Evolutionary conservation across 2,113 vertebrate species (phyloP).

Genomic region (Patagioenas fasciata): DNA sequence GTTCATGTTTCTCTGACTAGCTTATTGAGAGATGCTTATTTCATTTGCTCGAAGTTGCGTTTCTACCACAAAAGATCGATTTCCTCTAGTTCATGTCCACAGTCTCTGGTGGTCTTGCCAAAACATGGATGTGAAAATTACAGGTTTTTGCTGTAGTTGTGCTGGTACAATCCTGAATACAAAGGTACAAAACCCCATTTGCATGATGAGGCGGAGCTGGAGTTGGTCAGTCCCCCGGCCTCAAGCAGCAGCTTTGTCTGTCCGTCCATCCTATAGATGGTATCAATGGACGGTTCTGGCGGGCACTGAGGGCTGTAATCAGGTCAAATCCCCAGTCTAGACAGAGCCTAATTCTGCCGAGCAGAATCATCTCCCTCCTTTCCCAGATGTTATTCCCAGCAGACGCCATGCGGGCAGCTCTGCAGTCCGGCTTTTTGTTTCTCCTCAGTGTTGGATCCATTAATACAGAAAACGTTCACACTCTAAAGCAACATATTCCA

Average conservation of each 20-base stretch:
- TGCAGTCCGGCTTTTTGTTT: not conserved
- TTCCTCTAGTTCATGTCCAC: not conserved
- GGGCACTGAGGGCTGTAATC: slow-evolving; percentile 46
- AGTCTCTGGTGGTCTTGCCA: not conserved
- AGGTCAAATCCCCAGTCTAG: slow-evolving; percentile 70
- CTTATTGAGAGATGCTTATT: not conserved
- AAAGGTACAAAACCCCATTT: not conserved
- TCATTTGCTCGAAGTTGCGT: not conserved
- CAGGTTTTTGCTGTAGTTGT: not conserved
- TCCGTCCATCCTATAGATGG: not conserved
- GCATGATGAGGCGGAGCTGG: not conserved
- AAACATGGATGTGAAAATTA: not conserved
- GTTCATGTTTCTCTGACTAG: not conserved
- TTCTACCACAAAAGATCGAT: not conserved
- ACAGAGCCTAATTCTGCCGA: slow-evolving; percentile 66
- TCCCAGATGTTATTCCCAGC: slow-evolving; percentile 52
- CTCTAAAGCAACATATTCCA: not conserved
- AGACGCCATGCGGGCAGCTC: slow-evolving; percentile 22
- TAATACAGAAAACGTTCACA: not conserved
- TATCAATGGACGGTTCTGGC: not conserved
- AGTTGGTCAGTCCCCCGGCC: not conserved
- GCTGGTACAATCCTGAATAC: not conserved
- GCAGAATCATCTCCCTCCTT: slow-evolving; percentile 8
- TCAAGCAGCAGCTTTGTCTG: not conserved
- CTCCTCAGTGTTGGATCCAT: not conserved